A percentile compares a stretch with the other conserved stretches of the same genome.
These are phyloP conservation scores for Peromyscus nudipes DNA, from an alignment of 2,797 vertebrate species.

Conservation along the genomic window DNA sequence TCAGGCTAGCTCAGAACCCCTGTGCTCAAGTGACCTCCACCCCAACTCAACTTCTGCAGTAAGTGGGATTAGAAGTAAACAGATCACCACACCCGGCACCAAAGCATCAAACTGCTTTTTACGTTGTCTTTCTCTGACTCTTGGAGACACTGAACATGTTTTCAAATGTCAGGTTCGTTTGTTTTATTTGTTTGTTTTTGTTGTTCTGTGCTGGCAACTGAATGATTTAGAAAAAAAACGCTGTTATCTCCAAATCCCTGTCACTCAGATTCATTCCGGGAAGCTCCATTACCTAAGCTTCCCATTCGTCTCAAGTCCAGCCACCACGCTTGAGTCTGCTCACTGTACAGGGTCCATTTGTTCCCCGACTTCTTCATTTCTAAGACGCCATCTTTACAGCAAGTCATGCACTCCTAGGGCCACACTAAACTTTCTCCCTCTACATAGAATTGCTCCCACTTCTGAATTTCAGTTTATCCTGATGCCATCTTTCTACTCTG, in stretches of 20 bases:
- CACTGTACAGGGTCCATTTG: neutral
- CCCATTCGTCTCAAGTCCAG: neutral
- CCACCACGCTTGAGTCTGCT: neutral
- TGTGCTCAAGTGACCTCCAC: neutral
- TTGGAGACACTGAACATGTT: neutral
- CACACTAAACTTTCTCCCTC: neutral
- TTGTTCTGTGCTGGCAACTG: neutral
- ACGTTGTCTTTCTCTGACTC: slow-evolving; percentile 11
- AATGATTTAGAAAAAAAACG: no score
- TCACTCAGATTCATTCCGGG: neutral
- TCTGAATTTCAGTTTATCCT: neutral
- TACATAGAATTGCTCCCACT: neutral
- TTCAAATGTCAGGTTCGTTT: neutral
- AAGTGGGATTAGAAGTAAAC: neutral
- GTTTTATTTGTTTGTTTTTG: neutral
- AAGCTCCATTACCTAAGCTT: neutral
- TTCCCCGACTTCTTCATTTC: neutral
- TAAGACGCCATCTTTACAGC: neutral
- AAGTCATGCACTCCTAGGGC: neutral
- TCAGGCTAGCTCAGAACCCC: neutral
- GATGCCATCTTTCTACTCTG: neutral
- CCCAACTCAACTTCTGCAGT: neutral
- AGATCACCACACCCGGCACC: neutral
- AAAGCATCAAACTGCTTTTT: neutral
- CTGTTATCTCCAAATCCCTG: neutral